Base-by-base conservation (phyloP, 2,113 vertebrate genomes). In the Anguilla japonica region DNA sequence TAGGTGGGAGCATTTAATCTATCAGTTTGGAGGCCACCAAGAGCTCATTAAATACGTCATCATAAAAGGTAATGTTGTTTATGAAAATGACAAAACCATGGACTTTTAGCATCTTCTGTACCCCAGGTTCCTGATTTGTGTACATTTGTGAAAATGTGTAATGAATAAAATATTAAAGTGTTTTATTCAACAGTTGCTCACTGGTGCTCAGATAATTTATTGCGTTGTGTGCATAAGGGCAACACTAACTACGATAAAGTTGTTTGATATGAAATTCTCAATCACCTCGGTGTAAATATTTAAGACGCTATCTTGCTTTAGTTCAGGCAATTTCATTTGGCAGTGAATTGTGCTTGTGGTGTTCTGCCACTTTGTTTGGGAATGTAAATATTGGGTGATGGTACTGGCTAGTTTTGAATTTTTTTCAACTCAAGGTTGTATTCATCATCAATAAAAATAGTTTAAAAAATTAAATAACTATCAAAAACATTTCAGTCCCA, bases 1-100 rank as follows among this genome's bases (percentile, higher is more conserved):
- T 92, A 99, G 98, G 75, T 99, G 98, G 98, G 98, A 99, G 89
- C 98, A 99, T 90, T 93, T 99, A 91, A 98, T 99, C 91, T 99
- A 99, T 91, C 98, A 99, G 93, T 97, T 99, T 88, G 98, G 98
- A 81, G 97, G 97, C 86, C 97, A 99, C 53, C 97, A 96, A 79
- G 94, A 98, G 83, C 85, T 99, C 89, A 96, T 99, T 56, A 95
- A 96, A 39, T 98, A 95, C 0, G 97, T 99, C n/a, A 92, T 98
- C 90, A 88, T 96, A 88, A 97, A 97, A 94, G 98, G 98, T 84
- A 95, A 96, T 87, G 41, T 98, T 0, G 15, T 97, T 79, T 94
- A 97, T 75, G 94, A 97, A 89, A 99, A 98, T 29, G 89, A 96
- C 40, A 94, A 90, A 89, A 90, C 86, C 53, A 40, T 93, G 91